phyloP scores from a whole-genome alignment of 2,888 invertebrate genomes.

The Philereme vetulata region DNA sequence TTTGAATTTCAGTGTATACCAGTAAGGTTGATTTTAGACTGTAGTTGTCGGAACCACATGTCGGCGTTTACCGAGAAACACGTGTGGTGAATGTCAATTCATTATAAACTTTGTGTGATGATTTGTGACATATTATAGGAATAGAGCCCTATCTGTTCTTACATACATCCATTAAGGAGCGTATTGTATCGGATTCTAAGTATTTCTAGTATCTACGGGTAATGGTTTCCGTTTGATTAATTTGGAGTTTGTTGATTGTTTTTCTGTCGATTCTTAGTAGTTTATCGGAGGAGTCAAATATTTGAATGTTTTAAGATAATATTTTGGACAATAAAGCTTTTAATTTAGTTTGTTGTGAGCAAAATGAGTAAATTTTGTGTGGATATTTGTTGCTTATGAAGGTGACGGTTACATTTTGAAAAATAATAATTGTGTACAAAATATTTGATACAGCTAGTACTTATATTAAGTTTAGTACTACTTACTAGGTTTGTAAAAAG shows the following conservation, averaged over 20 bases:
- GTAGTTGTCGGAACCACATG: conserved; percentile 45
- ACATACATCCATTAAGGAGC: conserved; percentile 66
- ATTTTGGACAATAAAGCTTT: background rate
- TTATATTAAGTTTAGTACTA: no score
- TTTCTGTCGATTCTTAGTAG: conserved; percentile 51
- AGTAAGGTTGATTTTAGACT: conserved; percentile 43
- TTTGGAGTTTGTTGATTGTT: conserved; percentile 56
- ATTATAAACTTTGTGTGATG: conserved; percentile 82
- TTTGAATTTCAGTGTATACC: conserved; percentile 31
- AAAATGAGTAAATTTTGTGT: no score
- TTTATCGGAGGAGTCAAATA: conserved; percentile 8
- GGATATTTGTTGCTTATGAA: no score
- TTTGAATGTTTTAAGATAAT: background rate
- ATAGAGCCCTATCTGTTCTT: conserved; percentile 76
- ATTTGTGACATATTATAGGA: conserved; percentile 81
- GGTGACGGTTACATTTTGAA: no score
- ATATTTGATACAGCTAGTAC: no score
- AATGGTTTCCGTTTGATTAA: conserved; percentile 60
- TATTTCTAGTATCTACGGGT: conserved; percentile 70
- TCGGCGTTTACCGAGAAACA: conserved; percentile 55
- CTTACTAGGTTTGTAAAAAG: no score
- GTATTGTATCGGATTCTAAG: conserved; percentile 74
- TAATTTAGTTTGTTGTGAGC: background rate
- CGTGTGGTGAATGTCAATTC: conserved; percentile 82
- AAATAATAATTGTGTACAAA: no score